Conservation (phyloP, 2,113 vertebrate species). For the Tauraco erythrolophus region DNA sequence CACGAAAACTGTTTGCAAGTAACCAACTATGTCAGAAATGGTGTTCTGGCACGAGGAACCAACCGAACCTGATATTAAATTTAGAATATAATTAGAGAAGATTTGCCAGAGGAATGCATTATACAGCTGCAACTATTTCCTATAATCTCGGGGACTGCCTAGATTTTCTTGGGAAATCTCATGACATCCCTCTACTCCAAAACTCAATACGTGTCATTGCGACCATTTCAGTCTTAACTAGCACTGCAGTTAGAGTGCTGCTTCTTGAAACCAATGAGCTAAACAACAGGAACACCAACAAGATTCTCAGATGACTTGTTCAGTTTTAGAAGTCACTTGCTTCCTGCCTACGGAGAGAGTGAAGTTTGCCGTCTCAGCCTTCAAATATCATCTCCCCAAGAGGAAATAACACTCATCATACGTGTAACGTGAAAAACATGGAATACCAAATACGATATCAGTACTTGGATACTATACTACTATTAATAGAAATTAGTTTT, state of each 20-base stretch:
- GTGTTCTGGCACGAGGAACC: neutral
- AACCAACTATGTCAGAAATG: neutral
- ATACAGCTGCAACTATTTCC: neutral
- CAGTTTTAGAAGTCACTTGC: neutral
- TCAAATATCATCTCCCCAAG: neutral
- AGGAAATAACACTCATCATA: neutral
- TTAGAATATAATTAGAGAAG: neutral
- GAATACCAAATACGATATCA: neutral
- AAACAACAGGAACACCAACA: neutral
- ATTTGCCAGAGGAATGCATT: neutral
- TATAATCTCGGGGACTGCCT: neutral
- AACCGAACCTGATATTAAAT: neutral
- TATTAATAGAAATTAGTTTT: neutral
- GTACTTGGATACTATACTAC: neutral
- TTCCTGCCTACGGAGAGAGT: neutral
- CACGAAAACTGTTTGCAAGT: neutral
- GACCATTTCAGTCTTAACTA: neutral
- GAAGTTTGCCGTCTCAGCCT: neutral
- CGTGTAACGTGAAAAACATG: accelerated
- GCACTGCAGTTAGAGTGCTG: neutral
- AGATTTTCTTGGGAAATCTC: neutral
- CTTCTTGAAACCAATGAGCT: neutral
- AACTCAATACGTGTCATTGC: neutral
- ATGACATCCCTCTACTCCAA: neutral
- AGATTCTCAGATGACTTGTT: neutral